These are phyloP conservation scores for Apeira syringaria DNA, from an alignment of 2,888 invertebrate genomes.

Conservation along the genomic window DNA sequence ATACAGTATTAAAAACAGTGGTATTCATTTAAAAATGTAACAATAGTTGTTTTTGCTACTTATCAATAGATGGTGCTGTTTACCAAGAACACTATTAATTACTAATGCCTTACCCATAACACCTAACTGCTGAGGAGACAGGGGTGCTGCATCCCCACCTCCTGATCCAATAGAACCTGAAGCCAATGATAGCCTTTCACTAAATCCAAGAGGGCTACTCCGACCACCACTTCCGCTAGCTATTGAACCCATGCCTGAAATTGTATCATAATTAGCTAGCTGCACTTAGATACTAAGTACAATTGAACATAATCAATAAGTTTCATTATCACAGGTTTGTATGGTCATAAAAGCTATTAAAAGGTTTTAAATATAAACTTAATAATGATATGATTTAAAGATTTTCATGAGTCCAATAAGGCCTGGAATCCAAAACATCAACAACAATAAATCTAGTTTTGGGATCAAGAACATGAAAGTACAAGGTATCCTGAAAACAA, in stretches of 20 bases:
- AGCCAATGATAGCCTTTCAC: constrained; percentile 87
- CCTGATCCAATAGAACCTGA: constrained; percentile 86
- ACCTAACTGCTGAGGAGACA: constrained; percentile 94
- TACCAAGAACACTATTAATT: constrained; percentile 38
- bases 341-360: too few relatives aligned
- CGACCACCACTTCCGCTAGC: constrained; percentile 86
- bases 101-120: constrained; percentile 96
- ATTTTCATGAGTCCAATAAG: too few relatives aligned
- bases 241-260: constrained; percentile 84
- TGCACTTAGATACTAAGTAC: too few relatives aligned
- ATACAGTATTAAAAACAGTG: constrained; percentile 20
- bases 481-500: too few relatives aligned
- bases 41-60: constrained; percentile 40
- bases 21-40: constrained; percentile 23
- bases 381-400: too few relatives aligned
- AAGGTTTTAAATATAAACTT: too few relatives aligned
- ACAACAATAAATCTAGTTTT: too few relatives aligned
- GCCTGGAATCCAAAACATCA: too few relatives aligned
- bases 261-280: too few relatives aligned
- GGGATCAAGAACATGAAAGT: too few relatives aligned
- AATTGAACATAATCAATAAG: too few relatives aligned
- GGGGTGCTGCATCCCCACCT: constrained; percentile 84
- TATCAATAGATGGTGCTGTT: constrained; percentile 58
- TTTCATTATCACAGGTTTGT: too few relatives aligned
- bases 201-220: constrained; percentile 83